These are phyloP conservation scores for Latrodectus geometricus DNA, from an alignment of 1,140 invertebrate genomes.

Conservation along the genomic window DNA sequence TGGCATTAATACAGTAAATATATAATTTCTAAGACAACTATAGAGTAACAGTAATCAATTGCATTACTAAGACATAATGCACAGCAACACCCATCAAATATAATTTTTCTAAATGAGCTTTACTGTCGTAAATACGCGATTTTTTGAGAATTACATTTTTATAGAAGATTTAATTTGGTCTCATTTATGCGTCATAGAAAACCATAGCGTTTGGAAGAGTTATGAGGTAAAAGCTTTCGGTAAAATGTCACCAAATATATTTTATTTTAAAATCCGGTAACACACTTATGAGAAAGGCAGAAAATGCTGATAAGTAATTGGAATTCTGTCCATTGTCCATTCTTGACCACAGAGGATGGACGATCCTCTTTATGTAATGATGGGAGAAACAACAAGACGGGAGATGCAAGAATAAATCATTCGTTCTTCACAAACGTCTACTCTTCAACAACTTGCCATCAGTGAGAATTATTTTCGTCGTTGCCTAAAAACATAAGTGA, in stretches of 20 bases:
- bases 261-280: neutral
- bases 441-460: constrained; percentile 5
- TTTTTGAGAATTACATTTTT: too few species aligned
- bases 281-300: neutral
- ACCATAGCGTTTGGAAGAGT: neutral
- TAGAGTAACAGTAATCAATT: too few species aligned
- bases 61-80: too few species aligned
- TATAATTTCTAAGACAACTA: too few species aligned
- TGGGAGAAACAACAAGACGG: constrained; percentile 45
- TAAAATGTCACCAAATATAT: neutral
- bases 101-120: too few species aligned
- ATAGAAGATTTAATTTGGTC: too few species aligned
- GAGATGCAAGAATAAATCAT: constrained; percentile 42
- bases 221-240: neutral
- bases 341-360: neutral
- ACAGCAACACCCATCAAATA: too few species aligned
- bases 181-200: too few species aligned
- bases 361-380: constrained; percentile 3
- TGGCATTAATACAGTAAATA: too few species aligned
- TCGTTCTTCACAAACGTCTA: constrained; percentile 42
- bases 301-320: neutral
- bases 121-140: too few species aligned
- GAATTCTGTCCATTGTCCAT: neutral
- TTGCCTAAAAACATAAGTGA: neutral
- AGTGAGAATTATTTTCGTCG: neutral